Percentiles rank a stretch among this genome's conserved stretches.
Conservation (phyloP, 30 jellyfish, hydroid and myxozoan species). For the Chironex yamaguchii region DNA sequence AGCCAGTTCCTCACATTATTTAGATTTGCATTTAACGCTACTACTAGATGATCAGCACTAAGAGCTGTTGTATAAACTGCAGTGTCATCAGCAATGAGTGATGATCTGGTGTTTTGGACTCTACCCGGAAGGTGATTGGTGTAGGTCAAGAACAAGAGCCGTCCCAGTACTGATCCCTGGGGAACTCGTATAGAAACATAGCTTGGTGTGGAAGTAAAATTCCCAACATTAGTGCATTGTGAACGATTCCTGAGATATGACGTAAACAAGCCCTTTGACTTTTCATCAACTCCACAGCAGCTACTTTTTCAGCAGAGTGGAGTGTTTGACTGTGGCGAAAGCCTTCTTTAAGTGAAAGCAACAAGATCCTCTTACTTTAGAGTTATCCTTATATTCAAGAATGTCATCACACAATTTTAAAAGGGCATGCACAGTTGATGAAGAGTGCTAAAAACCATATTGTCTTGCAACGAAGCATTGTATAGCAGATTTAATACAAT, state of each 20-base stretch:
- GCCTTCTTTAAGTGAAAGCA: not conserved
- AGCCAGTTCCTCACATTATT: too few relatives aligned
- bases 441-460: not conserved
- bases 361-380: not conserved
- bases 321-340: not conserved
- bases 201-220: not conserved
- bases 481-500: too few relatives aligned
- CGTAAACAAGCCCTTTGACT: too few relatives aligned
- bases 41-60: not conserved
- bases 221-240: not conserved
- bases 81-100: not conserved
- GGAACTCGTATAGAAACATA: not conserved
- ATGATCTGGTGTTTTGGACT: not conserved
- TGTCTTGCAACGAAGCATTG: too few relatives aligned
- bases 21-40: too few relatives aligned
- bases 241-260: too few relatives aligned
- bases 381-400: not conserved
- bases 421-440: not conserved
- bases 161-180: not conserved
- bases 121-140: not conserved
- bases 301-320: too few relatives aligned
- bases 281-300: too few relatives aligned
- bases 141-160: not conserved
- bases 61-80: not conserved
- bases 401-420: not conserved